Evolutionary conservation across 2,113 vertebrate species (phyloP), one percentile per base, ranked within the genome.

Genomic region (Tyrannus savana): DNA sequence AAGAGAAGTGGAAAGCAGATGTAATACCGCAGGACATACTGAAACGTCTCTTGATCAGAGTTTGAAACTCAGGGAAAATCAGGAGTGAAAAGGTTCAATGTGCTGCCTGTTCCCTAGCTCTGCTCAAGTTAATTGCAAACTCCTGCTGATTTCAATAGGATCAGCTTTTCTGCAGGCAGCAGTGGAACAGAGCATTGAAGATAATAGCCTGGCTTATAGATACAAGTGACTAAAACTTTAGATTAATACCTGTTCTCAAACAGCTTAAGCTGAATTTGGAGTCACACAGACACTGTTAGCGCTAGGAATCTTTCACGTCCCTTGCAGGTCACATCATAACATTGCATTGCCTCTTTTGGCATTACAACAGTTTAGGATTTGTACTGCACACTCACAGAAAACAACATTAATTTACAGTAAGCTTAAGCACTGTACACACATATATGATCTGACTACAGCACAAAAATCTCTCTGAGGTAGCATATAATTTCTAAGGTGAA

Each of bases 1-100:
- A 95, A 92, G n/a, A 67, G 19, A 78, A 93, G 64, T 22, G 35
- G 68, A 95, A 94, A 95, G 46, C 47, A 91, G 56, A 77, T 64
- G 60, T 91, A 87, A 64, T 77, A 63, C 52, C 42, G 12, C 52
- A 91, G 64, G 33, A 55, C 17, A 53, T 27, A 33, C 56, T 44
- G 80, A 94, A 89, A 75, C 1, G 1, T 44, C 52, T 87, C 93
- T 87, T 84, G 60, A 95, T 89, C 67, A 68, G 44, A 52, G n/a
- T 33, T 75, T 72, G 77, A 96, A 91, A 78, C 39, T 46, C 39
- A 21, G 55, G 47, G 27, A 71, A 91, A 91, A 89, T 52, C 52
- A 85, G 84, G 81, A 66, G 47, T 37, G 24, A 71, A 84, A 91
- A 82, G 31, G 44, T 71, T 52, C 39, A 55, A 14, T 55, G 55